Percentiles rank a stretch among this genome's conserved stretches.
Conservation (phyloP, 2,113 vertebrate genomes). For the Peucedramus taeniatus region DNA sequence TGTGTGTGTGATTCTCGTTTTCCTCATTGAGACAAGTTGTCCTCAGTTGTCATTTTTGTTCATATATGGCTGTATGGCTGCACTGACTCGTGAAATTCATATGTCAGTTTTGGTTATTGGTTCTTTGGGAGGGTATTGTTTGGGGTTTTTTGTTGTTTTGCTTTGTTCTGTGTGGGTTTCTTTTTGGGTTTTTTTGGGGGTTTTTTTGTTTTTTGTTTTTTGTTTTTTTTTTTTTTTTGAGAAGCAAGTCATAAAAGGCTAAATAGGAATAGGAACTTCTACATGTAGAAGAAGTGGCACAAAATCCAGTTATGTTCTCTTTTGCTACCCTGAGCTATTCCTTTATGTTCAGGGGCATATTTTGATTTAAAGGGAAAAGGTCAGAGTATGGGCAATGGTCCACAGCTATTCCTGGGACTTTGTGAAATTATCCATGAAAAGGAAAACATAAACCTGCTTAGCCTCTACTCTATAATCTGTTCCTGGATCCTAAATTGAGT, state of each 20-base stretch:
- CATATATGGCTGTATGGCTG: background rate
- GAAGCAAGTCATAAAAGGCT: background rate
- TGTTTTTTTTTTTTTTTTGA: background rate
- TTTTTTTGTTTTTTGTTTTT: background rate
- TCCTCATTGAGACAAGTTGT: background rate
- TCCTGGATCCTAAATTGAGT: background rate
- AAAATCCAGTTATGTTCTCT: background rate
- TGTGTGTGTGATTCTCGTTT: background rate
- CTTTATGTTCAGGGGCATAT: background rate
- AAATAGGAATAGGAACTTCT: background rate
- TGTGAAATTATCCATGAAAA: background rate
- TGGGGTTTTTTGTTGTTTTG: fast-evolving
- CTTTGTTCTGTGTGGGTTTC: background rate
- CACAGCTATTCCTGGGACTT: background rate
- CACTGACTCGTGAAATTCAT: background rate
- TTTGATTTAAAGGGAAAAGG: background rate
- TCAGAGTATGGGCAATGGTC: background rate
- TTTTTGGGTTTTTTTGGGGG: too few species aligned
- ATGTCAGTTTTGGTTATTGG: background rate
- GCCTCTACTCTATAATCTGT: background rate
- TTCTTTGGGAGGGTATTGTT: background rate
- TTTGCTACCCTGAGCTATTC: background rate
- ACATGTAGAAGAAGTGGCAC: background rate
- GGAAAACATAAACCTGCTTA: background rate
- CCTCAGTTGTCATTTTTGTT: background rate